Percentiles rank a stretch among this genome's conserved stretches.
Conservation (phyloP, 2,113 vertebrate species). For the Pan paniscus region DNA sequence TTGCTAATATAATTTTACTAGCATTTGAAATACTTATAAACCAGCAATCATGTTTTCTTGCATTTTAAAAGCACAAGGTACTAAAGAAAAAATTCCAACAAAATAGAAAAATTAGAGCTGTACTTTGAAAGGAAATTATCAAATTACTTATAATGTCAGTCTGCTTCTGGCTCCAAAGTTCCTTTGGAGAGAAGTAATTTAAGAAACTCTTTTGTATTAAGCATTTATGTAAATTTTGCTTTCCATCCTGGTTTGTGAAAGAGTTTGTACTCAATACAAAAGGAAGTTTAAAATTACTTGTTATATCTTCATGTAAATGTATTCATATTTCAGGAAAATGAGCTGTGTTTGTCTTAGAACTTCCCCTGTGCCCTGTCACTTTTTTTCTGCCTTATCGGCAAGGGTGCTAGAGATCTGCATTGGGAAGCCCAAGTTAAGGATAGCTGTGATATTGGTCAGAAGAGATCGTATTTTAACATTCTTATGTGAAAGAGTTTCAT, state of each 20-base stretch:
- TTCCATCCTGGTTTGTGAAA: neutral
- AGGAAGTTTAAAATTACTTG: neutral
- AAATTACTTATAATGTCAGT: neutral
- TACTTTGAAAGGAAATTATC: neutral
- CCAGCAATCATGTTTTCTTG: neutral
- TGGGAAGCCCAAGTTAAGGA: neutral
- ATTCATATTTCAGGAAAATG: neutral
- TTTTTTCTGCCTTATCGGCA: neutral
- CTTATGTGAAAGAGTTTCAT: neutral
- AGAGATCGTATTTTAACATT: conserved; percentile 2
- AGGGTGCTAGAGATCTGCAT: neutral
- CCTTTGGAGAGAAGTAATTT: neutral
- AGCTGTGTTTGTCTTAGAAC: neutral
- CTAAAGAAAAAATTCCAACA: neutral
- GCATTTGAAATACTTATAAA: conserved; percentile 43
- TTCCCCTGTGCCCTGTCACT: neutral
- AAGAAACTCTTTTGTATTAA: neutral
- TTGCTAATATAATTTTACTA: conserved; percentile 23
- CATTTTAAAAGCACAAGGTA: neutral
- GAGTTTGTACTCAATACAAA: neutral
- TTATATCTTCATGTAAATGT: neutral
- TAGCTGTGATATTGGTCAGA: neutral
- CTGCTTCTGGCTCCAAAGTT: neutral
- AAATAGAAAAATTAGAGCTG: neutral
- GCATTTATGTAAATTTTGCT: neutral